These are phyloP conservation scores for Penaeus chinensis DNA, from an alignment of 1,140 invertebrate genomes.

Conservation along the genomic window DNA sequence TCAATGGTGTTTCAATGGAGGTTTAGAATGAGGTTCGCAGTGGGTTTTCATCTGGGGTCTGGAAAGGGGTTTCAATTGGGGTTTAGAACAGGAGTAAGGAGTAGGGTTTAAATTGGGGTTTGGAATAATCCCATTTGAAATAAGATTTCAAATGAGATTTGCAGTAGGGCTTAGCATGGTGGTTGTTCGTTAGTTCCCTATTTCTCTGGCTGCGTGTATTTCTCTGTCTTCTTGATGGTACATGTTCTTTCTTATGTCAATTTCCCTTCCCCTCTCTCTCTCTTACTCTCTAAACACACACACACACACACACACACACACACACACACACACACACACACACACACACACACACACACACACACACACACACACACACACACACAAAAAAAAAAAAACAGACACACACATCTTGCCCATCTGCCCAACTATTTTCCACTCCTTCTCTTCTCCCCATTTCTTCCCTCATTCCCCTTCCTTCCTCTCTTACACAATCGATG, in stretches of 20 bases:
- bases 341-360: not conserved
- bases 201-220: not conserved
- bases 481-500: slow-evolving; percentile 3
- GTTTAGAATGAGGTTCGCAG: no score
- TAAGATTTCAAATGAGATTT: no score
- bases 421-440: not conserved
- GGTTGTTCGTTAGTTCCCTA: no score
- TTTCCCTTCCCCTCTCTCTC: no score
- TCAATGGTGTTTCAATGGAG: not conserved
- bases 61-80: no score
- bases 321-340: not conserved
- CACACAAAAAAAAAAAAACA: not conserved
- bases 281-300: not conserved
- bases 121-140: no score
- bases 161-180: no score
- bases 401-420: not conserved
- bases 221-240: no score
- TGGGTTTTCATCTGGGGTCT: no score
- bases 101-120: no score
- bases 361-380: not conserved
- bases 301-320: not conserved
- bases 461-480: not conserved
- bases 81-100: no score
- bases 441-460: not conserved
- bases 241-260: no score